phyloP scores from a whole-genome alignment of 2,888 invertebrate species.

The Aradus depressus region DNA sequence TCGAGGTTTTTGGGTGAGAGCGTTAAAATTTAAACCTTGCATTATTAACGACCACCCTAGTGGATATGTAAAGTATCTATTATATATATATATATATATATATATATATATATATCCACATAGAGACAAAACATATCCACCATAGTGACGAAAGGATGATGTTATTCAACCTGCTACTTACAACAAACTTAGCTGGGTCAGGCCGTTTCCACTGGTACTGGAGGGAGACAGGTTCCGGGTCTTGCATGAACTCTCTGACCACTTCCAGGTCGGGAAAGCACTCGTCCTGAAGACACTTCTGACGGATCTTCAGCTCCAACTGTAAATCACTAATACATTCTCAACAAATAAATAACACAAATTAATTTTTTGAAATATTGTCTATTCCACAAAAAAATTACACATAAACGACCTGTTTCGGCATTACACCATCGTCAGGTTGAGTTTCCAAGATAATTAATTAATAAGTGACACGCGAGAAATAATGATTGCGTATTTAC shows the following conservation, averaged over 20 bases:
- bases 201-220: constrained; percentile 53
- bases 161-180: constrained; percentile 41
- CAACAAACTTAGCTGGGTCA: constrained; percentile 56
- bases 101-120: background rate
- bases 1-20: no score
- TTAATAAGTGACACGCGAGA: no score
- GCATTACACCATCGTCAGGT: background rate
- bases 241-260: constrained; percentile 59
- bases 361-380: constrained; percentile 42
- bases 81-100: constrained; percentile 5
- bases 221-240: constrained; percentile 43
- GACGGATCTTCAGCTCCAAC: constrained; percentile 54
- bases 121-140: background rate
- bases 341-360: constrained; percentile 40
- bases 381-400: constrained; percentile 20
- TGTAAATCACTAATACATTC: constrained; percentile 33
- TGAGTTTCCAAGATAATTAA: no score
- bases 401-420: background rate
- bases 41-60: no score
- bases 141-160: background rate
- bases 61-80: no score
- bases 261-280: constrained; percentile 61
- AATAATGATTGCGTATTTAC: no score
- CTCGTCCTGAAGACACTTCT: constrained; percentile 50
- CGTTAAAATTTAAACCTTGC: no score